Conservation (phyloP, 1,140 invertebrate species). For the Orchesella cincta region DNA sequence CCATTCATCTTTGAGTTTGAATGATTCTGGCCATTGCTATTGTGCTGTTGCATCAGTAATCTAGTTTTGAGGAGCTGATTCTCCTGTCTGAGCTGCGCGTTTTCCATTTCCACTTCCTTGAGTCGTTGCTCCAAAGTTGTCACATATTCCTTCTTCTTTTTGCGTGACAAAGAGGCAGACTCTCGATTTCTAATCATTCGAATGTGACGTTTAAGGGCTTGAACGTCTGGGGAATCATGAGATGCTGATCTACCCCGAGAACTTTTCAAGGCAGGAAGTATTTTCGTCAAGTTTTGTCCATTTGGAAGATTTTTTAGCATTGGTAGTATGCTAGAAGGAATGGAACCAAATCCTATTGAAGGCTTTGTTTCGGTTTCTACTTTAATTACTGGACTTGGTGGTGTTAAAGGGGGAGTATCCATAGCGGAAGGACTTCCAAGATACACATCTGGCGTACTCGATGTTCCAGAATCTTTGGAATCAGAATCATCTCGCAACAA, state of each 20-base stretch:
- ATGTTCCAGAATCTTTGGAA: slow-evolving; percentile 4
- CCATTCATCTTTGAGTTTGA: neutral
- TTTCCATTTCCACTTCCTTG: slow-evolving; percentile 70
- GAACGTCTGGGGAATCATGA: slow-evolving; percentile 47
- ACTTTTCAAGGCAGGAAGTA: slow-evolving; percentile 44
- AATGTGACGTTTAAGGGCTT: slow-evolving; percentile 50
- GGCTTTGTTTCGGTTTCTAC: neutral
- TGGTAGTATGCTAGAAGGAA: neutral
- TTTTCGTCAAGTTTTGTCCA: slow-evolving; percentile 28
- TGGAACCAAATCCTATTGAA: neutral
- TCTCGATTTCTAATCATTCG: slow-evolving; percentile 61
- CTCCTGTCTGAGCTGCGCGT: slow-evolving; percentile 70
- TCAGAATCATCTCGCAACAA: slow-evolving; percentile 16
- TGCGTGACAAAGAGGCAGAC: slow-evolving; percentile 84
- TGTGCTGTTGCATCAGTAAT: slow-evolving; percentile 48
- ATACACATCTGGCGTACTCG: neutral
- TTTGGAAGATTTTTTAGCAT: slow-evolving; percentile 1
- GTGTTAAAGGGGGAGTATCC: slow-evolving; percentile 46
- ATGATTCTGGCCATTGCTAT: neutral
- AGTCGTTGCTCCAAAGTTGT: slow-evolving; percentile 73
- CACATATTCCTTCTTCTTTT: slow-evolving; percentile 90
- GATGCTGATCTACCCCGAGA: slow-evolving; percentile 44
- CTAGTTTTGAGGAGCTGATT: slow-evolving; percentile 57
- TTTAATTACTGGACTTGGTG: slow-evolving; percentile 29
- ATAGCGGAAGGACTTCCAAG: slow-evolving; percentile 1